Percentiles rank a stretch among this genome's conserved stretches.
Evolutionary conservation across 1,140 invertebrate species (phyloP).

Genomic region (Saccostrea glomerata): DNA sequence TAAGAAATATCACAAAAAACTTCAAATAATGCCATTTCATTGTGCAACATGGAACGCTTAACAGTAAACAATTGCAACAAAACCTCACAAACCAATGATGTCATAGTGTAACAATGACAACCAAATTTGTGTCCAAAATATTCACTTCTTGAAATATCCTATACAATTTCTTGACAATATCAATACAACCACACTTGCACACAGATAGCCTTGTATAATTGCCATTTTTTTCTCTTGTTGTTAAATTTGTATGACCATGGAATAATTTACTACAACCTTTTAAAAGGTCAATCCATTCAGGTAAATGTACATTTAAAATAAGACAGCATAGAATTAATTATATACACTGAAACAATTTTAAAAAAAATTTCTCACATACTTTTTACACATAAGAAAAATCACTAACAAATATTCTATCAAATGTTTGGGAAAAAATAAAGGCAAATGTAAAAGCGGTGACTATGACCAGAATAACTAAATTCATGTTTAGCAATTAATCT

Average conservation of each 20-base stretch:
- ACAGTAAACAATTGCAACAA: slow-evolving; percentile 16
- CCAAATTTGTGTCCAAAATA: slow-evolving; percentile 24
- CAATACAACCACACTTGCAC: slow-evolving; percentile 12
- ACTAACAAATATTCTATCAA: neutral
- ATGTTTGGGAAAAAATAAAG: neutral
- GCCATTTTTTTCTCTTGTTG: slow-evolving; percentile 5
- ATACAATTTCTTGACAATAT: slow-evolving; percentile 2
- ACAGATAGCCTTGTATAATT: neutral
- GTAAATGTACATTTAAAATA: neutral
- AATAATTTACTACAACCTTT: neutral
- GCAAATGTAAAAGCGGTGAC: neutral
- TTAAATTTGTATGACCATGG: neutral
- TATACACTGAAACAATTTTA: neutral
- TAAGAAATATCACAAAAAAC: slow-evolving; percentile 23
- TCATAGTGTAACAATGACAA: slow-evolving; percentile 24
- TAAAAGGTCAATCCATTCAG: neutral
- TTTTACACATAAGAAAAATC: neutral
- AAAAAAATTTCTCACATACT: neutral
- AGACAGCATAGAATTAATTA: too few relatives aligned
- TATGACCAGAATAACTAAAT: neutral
- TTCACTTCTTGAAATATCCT: neutral
- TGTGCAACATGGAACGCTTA: slow-evolving; percentile 6
- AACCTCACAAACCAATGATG: slow-evolving; percentile 7
- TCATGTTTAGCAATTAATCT: neutral
- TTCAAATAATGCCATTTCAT: slow-evolving; percentile 25